Base-by-base conservation (phyloP, 2,113 vertebrate genomes). In the Sceloporus undulatus region DNA sequence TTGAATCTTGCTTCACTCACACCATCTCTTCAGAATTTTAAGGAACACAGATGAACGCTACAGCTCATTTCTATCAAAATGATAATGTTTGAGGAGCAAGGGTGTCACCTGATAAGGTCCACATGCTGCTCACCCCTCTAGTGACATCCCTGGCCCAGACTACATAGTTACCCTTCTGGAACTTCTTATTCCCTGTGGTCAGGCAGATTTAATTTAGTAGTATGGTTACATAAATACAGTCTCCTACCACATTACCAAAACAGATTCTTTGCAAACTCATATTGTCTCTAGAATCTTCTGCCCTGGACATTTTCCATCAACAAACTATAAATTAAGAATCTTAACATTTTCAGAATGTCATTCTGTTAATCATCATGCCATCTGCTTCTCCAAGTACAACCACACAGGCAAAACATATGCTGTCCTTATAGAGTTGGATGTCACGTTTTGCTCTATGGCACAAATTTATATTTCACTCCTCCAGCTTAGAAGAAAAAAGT, bases 311-410 rank as follows among this genome's bases (percentile, higher is more conserved):
- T 85, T 87, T 82, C 38, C 40, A 54, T 40, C 11, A 56, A 71
- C 19, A 40, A 40, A 38, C 19, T 62, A 16, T 52, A 54, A 5
- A 40, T 65, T 48, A 48, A 73, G 52, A 18, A 5, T 21, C 40
- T 75, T 54, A 81, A 66, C 14, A 40, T 85, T 85, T 66, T 81
- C 56, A 81, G 87, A 88, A 88, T 73, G 66, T 85, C 76, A 89
- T 40, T 54, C 10, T 34, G 65, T 74, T 73, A 16, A 1, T 90
- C 77, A 1, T 89, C 77, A 93, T 52, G 73, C 70, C 84, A 0
- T 0, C 77, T 3, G 74, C 68, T 88, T 8, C 79, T 82, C 87
- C 40, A 54, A 62, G 82, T n/a, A 48, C 34, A 73, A 38, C 0
- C 84, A 75, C 11, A 3, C 1, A 4, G 79, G 74, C 54, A 81